Evolutionary conservation across 2,888 invertebrate species (phyloP), one percentile per base, ranked within the genome.

Genomic region (Drosophila nr. perissopoda): DNA sequence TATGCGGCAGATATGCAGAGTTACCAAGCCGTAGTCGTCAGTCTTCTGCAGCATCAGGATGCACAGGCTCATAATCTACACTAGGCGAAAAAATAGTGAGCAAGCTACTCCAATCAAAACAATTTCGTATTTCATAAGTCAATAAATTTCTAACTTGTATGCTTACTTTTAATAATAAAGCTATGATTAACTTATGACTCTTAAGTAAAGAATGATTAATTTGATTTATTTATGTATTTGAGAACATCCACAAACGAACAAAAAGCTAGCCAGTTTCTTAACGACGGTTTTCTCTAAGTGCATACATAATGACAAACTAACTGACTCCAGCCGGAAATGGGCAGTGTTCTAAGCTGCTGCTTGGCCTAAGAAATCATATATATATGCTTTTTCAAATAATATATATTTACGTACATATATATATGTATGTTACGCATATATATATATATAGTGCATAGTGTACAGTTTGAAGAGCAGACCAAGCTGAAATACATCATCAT

Each of bases 401-500:
- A 25, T 45, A 45, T 45, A 45, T 45, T 25, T 56, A 52, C 27
- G 34, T 4, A 52, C 21, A 18, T 36, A 48, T 52, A 45, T 45
- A 45, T 45, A 45, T 45, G 36, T 34, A 53, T 29, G 7, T 25
- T 51, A 52, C 27, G 31, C 2, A 52, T 21, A 18, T 36, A 48
- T 52, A 54, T 53, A 27, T 56, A 16, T 52, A 2, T 6, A n/a
- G 29, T 33, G 13, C 31, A n/a, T 1, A 38, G 21, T 56, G 42
- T 56, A 34, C 31, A 33, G 7, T 61, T 48, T 61, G 31, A 51
- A 54, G 31, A 54, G 76, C 60, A 69, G 66, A 64, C 62, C 53
- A 78, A 78, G 78, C 72, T 71, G 52, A 79, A 84, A 85, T 87
- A 76, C 87, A 85, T 83, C 85, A 87, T 77, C 85, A 73, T 73